Percentiles rank a stretch among this genome's conserved stretches.
Conservation (phyloP, 2,113 vertebrate species). For the Sturnus vulgaris region DNA sequence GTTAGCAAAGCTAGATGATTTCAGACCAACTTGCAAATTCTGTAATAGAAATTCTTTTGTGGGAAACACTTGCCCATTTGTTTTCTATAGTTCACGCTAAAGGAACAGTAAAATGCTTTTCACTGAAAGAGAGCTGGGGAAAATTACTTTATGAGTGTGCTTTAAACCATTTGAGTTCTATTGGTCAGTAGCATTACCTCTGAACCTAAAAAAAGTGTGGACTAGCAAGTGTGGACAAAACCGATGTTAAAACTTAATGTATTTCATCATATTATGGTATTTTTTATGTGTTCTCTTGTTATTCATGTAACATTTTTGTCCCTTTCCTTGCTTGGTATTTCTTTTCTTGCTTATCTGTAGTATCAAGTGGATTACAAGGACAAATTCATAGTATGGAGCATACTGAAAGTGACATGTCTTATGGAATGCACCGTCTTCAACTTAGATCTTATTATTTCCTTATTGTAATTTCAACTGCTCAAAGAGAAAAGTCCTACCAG, state of each 20-base stretch:
- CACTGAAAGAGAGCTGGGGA: not conserved
- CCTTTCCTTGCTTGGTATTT: not conserved
- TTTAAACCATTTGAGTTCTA: not conserved
- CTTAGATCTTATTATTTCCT: not conserved
- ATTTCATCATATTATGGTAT: not conserved
- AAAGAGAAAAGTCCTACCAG: not conserved
- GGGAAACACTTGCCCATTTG: not conserved
- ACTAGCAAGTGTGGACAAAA: not conserved
- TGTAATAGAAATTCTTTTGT: not conserved
- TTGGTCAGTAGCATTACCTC: not conserved
- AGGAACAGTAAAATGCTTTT: not conserved
- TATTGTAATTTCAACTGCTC: not conserved
- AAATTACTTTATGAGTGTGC: not conserved
- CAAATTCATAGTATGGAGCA: not conserved
- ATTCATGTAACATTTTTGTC: not conserved
- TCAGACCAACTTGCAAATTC: not conserved
- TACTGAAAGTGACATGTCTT: not conserved
- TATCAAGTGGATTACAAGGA: not conserved
- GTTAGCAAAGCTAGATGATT: not conserved
- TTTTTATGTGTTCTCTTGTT: not conserved
- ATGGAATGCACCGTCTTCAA: not conserved
- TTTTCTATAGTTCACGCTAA: not conserved
- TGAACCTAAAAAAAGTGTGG: not conserved
- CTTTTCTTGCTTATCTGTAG: not conserved
- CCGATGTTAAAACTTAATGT: not conserved